Conservation (phyloP, 1,140 invertebrate species). For the Xylocopa sonorina region DNA sequence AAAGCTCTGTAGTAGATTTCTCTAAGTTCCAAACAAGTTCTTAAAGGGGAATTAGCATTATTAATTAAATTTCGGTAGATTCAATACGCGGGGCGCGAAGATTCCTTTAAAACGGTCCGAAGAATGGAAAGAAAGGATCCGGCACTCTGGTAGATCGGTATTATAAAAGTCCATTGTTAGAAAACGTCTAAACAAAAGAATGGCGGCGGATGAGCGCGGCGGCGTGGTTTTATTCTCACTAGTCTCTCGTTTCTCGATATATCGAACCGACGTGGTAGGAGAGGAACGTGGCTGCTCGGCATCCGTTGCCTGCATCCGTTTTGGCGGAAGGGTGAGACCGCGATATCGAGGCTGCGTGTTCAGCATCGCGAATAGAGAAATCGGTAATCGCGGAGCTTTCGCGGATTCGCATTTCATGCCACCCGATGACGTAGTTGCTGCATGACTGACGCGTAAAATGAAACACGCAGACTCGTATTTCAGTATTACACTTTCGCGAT, state of each 20-base stretch:
- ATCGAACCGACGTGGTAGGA: not conserved
- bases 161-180: not conserved
- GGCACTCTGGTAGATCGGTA: not conserved
- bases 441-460: not conserved
- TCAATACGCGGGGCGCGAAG: not conserved
- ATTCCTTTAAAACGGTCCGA: not conserved
- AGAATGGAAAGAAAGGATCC: not conserved
- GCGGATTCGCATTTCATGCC: constrained; percentile 9
- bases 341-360: constrained; percentile 54
- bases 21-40: too few species aligned
- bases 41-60: not conserved
- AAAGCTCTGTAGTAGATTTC: too few species aligned
- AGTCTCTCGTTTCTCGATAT: constrained; percentile 9
- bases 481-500: too few species aligned
- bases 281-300: not conserved
- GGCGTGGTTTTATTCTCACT: not conserved
- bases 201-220: not conserved
- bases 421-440: not conserved
- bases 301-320: constrained; percentile 26
- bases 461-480: not conserved
- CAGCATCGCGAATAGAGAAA: constrained; percentile 32
- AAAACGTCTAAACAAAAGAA: not conserved
- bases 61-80: not conserved
- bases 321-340: constrained; percentile 13
- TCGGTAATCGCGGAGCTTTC: constrained; percentile 37